Evolutionary conservation across 30 jellyfish, hydroid and myxozoan genomes (phyloP).

Genomic region (Calvadosia cruxmelitensis): DNA sequence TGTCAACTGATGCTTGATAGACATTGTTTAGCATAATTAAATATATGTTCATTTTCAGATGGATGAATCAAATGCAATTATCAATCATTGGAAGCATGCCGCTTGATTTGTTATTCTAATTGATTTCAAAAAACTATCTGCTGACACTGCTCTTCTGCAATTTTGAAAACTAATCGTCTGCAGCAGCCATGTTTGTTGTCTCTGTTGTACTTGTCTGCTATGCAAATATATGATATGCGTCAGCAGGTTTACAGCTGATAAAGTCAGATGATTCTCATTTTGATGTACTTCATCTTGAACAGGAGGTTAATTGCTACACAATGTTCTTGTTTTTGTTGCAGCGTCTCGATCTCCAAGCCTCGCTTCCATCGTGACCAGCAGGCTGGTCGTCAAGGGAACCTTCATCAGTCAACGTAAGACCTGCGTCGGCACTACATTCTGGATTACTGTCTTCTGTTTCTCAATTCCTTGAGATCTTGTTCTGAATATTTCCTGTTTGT

Average conservation of each 20-base stretch:
- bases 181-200: not conserved
- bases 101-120: not conserved
- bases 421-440: not conserved
- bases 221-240: too few relatives aligned
- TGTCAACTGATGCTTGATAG: too few relatives aligned
- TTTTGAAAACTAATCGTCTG: not conserved
- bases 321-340: conserved; percentile 23
- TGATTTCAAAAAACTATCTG: not conserved
- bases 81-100: not conserved
- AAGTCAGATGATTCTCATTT: not conserved
- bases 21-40: too few relatives aligned
- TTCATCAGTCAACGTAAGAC: not conserved
- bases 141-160: not conserved
- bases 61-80: not conserved
- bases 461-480: not conserved
- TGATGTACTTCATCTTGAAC: not conserved
- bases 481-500: conserved; percentile 1
- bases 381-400: too few relatives aligned
- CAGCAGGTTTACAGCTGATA: not conserved
- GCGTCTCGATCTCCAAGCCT: conserved; percentile 35
- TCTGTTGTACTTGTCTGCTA: not conserved
- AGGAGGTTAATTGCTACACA: not conserved
- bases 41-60: too few relatives aligned
- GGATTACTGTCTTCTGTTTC: not conserved
- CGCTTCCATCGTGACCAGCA: not conserved